A percentile compares a stretch with the other conserved stretches of the same genome.
These are phyloP conservation scores for Chrysocyon brachyurus DNA, from an alignment of 2,797 vertebrate genomes.

Conservation along the genomic window DNA sequence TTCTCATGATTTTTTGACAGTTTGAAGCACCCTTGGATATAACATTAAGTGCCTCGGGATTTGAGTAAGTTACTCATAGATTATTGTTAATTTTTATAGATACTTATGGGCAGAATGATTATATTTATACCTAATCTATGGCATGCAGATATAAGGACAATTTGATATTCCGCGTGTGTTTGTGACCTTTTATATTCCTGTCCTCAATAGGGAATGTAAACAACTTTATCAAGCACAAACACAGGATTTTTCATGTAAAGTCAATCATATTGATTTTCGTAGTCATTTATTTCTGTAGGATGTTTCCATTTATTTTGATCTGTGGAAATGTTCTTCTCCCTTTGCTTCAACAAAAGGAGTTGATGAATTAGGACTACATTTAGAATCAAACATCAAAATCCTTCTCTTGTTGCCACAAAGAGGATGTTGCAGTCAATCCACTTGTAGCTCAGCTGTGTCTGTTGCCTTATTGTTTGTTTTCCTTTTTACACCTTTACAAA, in stretches of 20 bases:
- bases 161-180: background rate
- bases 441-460: background rate
- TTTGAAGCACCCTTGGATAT: constrained; percentile 93
- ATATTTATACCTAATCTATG: constrained; percentile 13
- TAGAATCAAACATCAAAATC: background rate
- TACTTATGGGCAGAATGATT: background rate
- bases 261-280: constrained; percentile 24
- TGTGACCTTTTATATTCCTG: constrained; percentile 3
- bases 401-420: background rate
- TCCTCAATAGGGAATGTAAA: background rate
- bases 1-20: constrained; percentile 87
- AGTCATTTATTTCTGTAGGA: constrained; percentile 34
- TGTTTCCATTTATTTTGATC: constrained; percentile 20
- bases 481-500: constrained; percentile 48
- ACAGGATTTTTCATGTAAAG: background rate
- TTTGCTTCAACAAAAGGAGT: constrained; percentile 1
- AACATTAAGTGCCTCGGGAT: constrained; percentile 82
- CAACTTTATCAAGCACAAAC: background rate
- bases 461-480: constrained; percentile 53
- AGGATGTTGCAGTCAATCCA: background rate
- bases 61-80: constrained; percentile 86
- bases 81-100: constrained; percentile 54
- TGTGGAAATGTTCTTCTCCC: background rate
- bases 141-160: background rate
- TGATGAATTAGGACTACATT: background rate